These are phyloP conservation scores for Platygyra sinensis DNA, from an alignment of 64 coral and sea anemone species.

Conservation along the genomic window DNA sequence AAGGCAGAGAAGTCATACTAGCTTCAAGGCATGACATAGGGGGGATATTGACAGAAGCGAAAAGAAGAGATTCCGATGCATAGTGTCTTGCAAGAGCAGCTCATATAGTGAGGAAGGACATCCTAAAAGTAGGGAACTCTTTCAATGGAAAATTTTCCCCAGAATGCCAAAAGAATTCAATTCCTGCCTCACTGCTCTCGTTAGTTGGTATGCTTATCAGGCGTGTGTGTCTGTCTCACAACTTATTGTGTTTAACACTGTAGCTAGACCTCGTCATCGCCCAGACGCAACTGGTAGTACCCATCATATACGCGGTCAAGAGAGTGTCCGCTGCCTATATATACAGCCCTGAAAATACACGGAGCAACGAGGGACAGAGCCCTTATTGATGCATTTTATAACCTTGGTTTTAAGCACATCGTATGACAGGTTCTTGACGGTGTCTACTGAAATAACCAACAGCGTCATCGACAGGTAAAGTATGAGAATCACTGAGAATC, in stretches of 20 bases:
- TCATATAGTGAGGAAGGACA: constrained; percentile 55
- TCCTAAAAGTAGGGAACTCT: constrained; percentile 46
- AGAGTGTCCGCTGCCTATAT: constrained; percentile 63
- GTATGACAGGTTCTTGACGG: constrained; percentile 35
- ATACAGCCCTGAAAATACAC: constrained; percentile 57
- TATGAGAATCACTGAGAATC: no score
- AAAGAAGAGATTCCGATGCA: constrained; percentile 55
- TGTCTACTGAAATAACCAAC: constrained; percentile 46
- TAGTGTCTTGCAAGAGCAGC: constrained; percentile 49
- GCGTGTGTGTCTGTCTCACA: no score
- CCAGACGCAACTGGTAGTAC: constrained; percentile 47
- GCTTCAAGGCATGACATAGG: constrained; percentile 45
- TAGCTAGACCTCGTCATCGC: constrained; percentile 19
- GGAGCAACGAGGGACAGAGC: constrained; percentile 47
- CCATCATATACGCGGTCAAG: constrained; percentile 26
- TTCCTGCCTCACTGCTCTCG: constrained; percentile 53
- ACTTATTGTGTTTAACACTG: constrained; percentile 52
- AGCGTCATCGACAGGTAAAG: neutral
- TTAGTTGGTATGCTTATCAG: constrained; percentile 47
- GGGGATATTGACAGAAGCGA: constrained; percentile 26
- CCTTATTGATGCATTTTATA: constrained; percentile 54
- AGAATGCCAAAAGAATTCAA: constrained; percentile 53
- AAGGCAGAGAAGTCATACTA: constrained; percentile 43
- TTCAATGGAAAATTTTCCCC: constrained; percentile 64
- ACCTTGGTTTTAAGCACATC: constrained; percentile 48